Conservation (phyloP, 2,888 invertebrate species). For the Amblyteles armatorius region DNA sequence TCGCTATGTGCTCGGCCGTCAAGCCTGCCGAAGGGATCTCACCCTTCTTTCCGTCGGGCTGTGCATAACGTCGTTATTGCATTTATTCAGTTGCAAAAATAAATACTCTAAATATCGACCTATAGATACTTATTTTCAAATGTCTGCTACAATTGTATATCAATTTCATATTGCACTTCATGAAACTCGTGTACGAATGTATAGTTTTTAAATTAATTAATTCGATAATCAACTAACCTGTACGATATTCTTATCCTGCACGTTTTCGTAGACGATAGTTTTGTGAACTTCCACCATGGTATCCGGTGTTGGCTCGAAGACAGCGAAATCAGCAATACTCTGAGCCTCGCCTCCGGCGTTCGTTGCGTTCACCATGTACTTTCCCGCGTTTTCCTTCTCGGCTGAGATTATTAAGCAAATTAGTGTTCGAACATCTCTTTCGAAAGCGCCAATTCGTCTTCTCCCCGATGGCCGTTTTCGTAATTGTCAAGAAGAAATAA, state of each 20-base stretch:
- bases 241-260: constrained; percentile 79
- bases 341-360: constrained; percentile 93
- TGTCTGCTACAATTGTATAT: background rate
- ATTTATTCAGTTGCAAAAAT: constrained; percentile 10
- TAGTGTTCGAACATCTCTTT: background rate
- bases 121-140: background rate
- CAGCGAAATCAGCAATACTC: constrained; percentile 92
- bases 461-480: background rate
- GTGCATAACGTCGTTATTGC: constrained; percentile 38
- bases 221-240: constrained; percentile 75
- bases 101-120: background rate
- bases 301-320: constrained; percentile 89
- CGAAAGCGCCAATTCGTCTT: background rate
- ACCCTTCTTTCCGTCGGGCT: constrained; percentile 80
- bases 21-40: constrained; percentile 80
- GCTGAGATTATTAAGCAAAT: constrained; percentile 81
- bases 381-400: constrained; percentile 89
- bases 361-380: constrained; percentile 90
- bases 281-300: constrained; percentile 89
- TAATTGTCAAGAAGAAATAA: background rate
- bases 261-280: constrained; percentile 88
- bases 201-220: background rate
- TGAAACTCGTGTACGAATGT: background rate
- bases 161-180: background rate
- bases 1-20: constrained; percentile 79